These are phyloP conservation scores for Eupithecia pulchellata DNA, from an alignment of 2,888 invertebrate species.

Conservation along the genomic window DNA sequence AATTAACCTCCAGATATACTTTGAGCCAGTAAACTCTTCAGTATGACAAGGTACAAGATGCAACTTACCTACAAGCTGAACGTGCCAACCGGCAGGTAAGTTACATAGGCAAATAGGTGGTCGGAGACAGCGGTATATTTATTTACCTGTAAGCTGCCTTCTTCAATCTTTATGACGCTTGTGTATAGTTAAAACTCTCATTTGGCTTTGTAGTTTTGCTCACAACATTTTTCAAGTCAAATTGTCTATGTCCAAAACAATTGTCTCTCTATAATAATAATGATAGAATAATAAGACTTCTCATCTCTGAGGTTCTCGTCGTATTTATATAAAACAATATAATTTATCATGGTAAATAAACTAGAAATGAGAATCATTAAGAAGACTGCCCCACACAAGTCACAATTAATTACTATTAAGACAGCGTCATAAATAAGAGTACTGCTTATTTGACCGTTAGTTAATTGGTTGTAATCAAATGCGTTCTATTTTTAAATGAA, in stretches of 20 bases:
- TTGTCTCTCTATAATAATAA: neutral
- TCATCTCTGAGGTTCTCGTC: neutral
- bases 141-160: neutral
- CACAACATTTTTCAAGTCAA: neutral
- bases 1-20: neutral
- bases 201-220: neutral
- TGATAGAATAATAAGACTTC: neutral
- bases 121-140: slow-evolving; percentile 2
- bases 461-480: slow-evolving; percentile 84
- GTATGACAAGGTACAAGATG: neutral
- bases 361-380: slow-evolving; percentile 66
- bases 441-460: slow-evolving; percentile 80
- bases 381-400: slow-evolving; percentile 53
- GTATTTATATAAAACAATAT: neutral
- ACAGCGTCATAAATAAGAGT: slow-evolving; percentile 70
- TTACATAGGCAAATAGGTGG: neutral
- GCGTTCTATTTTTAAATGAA: slow-evolving; percentile 84
- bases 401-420: slow-evolving; percentile 63
- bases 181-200: neutral
- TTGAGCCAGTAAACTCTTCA: neutral
- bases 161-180: neutral
- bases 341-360: slow-evolving; percentile 45
- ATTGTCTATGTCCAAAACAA: neutral
- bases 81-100: neutral
- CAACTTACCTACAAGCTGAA: neutral